Conservation (phyloP, 2,888 invertebrate species). For the Rotaria macrura region DNA sequence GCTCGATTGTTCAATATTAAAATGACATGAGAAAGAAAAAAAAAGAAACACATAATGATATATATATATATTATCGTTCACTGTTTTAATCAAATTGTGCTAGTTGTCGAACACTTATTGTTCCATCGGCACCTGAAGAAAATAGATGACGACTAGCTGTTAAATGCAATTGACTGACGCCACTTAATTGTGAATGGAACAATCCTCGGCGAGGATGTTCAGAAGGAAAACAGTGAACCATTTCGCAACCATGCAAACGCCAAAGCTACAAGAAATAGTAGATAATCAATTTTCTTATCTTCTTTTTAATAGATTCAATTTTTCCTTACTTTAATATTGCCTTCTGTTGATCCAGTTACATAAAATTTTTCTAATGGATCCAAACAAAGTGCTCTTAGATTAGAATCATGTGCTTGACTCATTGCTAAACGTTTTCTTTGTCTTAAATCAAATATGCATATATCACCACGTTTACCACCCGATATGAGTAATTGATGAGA, state of each 20-base stretch:
- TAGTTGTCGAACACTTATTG: slow-evolving; percentile 86
- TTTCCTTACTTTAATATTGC: slow-evolving; percentile 53
- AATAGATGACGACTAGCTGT: slow-evolving; percentile 78
- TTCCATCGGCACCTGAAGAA: slow-evolving; percentile 96
- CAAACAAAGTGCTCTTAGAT: slow-evolving; percentile 83
- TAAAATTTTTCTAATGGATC: slow-evolving; percentile 91
- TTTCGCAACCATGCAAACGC: slow-evolving; percentile 74
- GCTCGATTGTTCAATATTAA: slow-evolving; percentile 41
- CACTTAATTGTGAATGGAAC: slow-evolving; percentile 71
- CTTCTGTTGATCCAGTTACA: slow-evolving; percentile 67
- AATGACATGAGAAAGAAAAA: slow-evolving; percentile 46
- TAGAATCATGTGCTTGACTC: slow-evolving; percentile 71
- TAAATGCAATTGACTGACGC: slow-evolving; percentile 81
- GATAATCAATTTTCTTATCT: no score
- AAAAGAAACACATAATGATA: no score
- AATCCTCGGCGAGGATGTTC: slow-evolving; percentile 82
- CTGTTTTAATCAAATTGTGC: background rate
- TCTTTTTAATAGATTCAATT: no score
- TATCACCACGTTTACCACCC: slow-evolving; percentile 89
- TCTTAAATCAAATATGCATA: slow-evolving; percentile 86
- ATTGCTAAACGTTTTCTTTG: slow-evolving; percentile 72
- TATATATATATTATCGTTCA: no score
- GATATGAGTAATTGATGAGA: slow-evolving; percentile 84
- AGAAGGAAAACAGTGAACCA: slow-evolving; percentile 74
- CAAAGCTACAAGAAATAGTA: slow-evolving; percentile 63